Conservation (phyloP, 2,888 invertebrate species). For the Mimachlamys varia region DNA sequence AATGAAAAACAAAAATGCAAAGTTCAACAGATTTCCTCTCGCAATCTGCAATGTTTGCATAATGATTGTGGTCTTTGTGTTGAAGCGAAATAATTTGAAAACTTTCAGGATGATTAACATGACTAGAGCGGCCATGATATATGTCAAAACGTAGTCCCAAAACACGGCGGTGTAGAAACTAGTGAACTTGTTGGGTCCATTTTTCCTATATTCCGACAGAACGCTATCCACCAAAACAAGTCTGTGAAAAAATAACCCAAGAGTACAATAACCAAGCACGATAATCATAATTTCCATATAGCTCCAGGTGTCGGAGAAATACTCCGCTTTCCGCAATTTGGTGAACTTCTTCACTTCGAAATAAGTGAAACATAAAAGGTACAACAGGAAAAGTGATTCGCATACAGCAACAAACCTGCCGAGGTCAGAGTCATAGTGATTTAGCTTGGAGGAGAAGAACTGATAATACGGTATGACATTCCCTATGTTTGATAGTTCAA, state of each 20-base stretch:
- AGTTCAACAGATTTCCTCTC: slow-evolving; percentile 53
- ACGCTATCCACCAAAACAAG: slow-evolving; percentile 55
- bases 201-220: slow-evolving; percentile 55
- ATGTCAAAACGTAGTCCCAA: slow-evolving; percentile 62
- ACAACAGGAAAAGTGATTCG: slow-evolving; percentile 62
- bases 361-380: slow-evolving; percentile 59
- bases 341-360: slow-evolving; percentile 60
- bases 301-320: slow-evolving; percentile 65
- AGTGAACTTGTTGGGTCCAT: slow-evolving; percentile 54
- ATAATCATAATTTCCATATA: slow-evolving; percentile 64
- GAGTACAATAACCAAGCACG: slow-evolving; percentile 56
- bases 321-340: slow-evolving; percentile 52
- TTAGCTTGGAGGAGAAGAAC: slow-evolving; percentile 63
- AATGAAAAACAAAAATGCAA: slow-evolving; percentile 53
- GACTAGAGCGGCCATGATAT: slow-evolving; percentile 63
- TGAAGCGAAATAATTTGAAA: slow-evolving; percentile 65
- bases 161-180: slow-evolving; percentile 66
- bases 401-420: slow-evolving; percentile 59
- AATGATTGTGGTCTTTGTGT: slow-evolving; percentile 60
- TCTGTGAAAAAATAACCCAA: slow-evolving; percentile 65
- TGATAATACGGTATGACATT: slow-evolving; percentile 60
- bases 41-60: slow-evolving; percentile 55
- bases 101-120: slow-evolving; percentile 64
- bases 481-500: slow-evolving; percentile 65
- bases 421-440: slow-evolving; percentile 60